Evolutionary conservation across 2,113 vertebrate genomes (phyloP), one percentile per base, ranked within the genome.

Genomic region (Phrynosoma blainvillii): DNA sequence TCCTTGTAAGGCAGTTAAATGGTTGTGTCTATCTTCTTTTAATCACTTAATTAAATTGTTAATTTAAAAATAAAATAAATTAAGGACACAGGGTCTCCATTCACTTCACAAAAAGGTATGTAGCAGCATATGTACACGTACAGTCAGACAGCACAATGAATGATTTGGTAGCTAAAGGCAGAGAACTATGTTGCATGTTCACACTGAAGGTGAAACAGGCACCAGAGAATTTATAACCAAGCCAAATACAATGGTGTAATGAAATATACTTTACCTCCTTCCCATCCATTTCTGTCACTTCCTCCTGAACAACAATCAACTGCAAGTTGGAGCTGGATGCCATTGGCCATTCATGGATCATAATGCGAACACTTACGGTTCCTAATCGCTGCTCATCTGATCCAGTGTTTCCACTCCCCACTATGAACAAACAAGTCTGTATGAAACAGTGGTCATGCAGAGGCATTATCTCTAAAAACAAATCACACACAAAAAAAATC

Each of bases 271-370:
- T 96, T 95, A 99, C 98, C 97, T 98, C 96, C 93, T 96, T 97
- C 80, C 98, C 98, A 79, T 98, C 98, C 93, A 99, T 92, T 94
- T 98, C 97, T 47, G 98, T 98, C 70, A 99, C 97, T 94, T 99
- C 98, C 90, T 98, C 97, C 93, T 98, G 98, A 94, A 98, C 96
- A 79, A 98, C 97, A 93, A 98, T 97, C 78, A 98, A 96, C 66
- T 96, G 94, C 93, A 98, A 94, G 90, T 97, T 96, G 1, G 96
- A 96, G 90, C 96, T 97, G 85, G 97, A 97, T 91, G 97, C 97
- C 89, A 98, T 93, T 56, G 97, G 97, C 95, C 97, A 98, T 88
- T 98, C 96, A 0, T 96, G 98, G 94, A 99, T 96, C 97, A 99
- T 98, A 93, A 99, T 96, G 74, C 98, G 97, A 86, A 97, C 94